A percentile compares a stretch with the other conserved stretches of the same genome.
phyloP scores from a whole-genome alignment of 2,888 invertebrate species.

The Alitta virens region DNA sequence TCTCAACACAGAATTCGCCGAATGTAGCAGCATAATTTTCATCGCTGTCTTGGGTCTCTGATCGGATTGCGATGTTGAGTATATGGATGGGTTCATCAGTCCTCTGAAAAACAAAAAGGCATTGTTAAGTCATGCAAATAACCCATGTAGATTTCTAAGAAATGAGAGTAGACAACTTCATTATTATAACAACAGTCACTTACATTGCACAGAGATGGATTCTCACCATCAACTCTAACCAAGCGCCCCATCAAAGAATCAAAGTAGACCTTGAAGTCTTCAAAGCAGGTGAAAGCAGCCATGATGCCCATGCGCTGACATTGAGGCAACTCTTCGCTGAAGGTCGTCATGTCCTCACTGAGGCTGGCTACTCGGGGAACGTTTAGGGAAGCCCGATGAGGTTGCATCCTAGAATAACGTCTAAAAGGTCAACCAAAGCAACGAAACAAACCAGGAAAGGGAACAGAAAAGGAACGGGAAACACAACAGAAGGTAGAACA shows the following conservation, averaged over 20 bases:
- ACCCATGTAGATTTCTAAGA: too few species aligned
- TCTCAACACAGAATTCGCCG: constrained; percentile 30
- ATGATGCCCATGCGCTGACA: constrained; percentile 83
- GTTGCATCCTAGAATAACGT: not conserved
- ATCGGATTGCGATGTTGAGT: constrained; percentile 79
- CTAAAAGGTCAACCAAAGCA: too few species aligned
- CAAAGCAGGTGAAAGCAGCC: constrained; percentile 86
- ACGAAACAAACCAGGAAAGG: too few species aligned
- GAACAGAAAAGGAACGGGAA: not conserved
- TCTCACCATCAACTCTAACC: too few species aligned
- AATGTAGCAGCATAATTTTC: constrained; percentile 30
- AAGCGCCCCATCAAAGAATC: constrained; percentile 49
- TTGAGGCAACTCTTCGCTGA: constrained; percentile 41
- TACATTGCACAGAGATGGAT: too few species aligned
- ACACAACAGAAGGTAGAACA: not conserved
- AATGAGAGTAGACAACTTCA: too few species aligned
- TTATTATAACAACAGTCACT: too few species aligned
- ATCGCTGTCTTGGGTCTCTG: constrained; percentile 40
- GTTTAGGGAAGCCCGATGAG: not conserved
- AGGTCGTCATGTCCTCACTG: constrained; percentile 39
- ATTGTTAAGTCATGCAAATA: too few species aligned
- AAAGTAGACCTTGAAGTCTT: constrained; percentile 69
- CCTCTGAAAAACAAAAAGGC: too few species aligned
- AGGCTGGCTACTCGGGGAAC: constrained; percentile 34
- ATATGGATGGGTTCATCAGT: constrained; percentile 86